Evolutionary conservation across 2,888 invertebrate genomes (phyloP).

Genomic region (Kryphioiulus occultus): DNA sequence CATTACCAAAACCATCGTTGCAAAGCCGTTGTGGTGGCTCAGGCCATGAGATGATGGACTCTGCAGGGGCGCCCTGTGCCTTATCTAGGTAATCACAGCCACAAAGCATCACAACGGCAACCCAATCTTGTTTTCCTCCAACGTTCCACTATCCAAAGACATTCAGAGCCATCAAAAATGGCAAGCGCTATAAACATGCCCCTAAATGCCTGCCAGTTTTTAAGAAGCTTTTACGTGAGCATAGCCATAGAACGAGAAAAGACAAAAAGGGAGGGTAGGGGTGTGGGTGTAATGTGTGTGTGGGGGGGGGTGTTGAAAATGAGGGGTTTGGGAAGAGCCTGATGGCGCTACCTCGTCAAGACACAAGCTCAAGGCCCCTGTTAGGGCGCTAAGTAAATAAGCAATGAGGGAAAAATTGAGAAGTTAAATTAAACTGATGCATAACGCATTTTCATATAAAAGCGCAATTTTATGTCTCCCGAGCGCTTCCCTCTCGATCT

Average conservation of each 20-base stretch:
- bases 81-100: conserved; percentile 19
- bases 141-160: neutral
- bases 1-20: neutral
- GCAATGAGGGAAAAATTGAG: neutral
- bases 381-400: conserved; percentile 26
- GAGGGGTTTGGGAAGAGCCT: neutral
- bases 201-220: neutral
- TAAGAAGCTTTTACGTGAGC: conserved; percentile 1
- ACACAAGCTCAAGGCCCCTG: neutral
- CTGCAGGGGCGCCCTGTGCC: conserved; percentile 13
- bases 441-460: neutral
- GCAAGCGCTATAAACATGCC: conserved; percentile 28
- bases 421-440: neutral
- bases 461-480: neutral
- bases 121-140: neutral
- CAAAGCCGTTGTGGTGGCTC: neutral
- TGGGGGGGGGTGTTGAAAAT: neutral
- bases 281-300: neutral
- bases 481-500: neutral
- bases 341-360: neutral
- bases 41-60: neutral
- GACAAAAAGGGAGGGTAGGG: neutral
- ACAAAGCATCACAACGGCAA: neutral
- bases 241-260: neutral
- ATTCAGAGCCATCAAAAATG: conserved; percentile 1